These are phyloP conservation scores for Drosophila biarmipes DNA, from an alignment of 1,140 invertebrate genomes.

Conservation along the genomic window DNA sequence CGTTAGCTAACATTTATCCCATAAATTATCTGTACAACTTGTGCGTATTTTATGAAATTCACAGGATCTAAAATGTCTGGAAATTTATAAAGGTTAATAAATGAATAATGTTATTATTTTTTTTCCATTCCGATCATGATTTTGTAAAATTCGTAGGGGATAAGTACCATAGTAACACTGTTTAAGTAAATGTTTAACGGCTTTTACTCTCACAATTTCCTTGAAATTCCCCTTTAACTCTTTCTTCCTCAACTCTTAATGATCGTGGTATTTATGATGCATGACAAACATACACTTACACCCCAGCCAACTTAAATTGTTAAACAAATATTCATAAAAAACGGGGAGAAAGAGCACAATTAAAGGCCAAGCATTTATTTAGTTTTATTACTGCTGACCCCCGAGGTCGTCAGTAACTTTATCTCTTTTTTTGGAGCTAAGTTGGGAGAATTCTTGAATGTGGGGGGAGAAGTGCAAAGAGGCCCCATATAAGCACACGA, in stretches of 20 bases:
- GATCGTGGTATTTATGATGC: conserved; percentile 49
- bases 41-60: no score
- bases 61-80: no score
- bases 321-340: conserved; percentile 50
- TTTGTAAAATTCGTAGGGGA: no score
- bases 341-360: conserved; percentile 23
- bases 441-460: conserved; percentile 18
- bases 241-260: conserved; percentile 47
- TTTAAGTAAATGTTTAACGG: conserved; percentile 14
- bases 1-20: no score
- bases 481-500: conserved; percentile 12
- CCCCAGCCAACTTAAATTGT: conserved; percentile 43
- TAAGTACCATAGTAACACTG: background rate
- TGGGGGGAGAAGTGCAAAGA: background rate
- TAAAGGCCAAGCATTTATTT: conserved; percentile 53
- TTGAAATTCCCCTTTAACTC: conserved; percentile 25
- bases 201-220: conserved; percentile 54
- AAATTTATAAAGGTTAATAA: no score
- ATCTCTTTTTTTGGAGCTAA: conserved; percentile 27
- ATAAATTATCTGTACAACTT: no score
- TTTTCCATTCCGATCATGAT: no score
- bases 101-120: no score
- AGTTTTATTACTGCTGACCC: conserved; percentile 45
- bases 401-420: conserved; percentile 37
- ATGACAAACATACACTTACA: conserved; percentile 22